These are phyloP conservation scores for Drosophila santomea DNA, from an alignment of 1,140 invertebrate species.

Conservation along the genomic window DNA sequence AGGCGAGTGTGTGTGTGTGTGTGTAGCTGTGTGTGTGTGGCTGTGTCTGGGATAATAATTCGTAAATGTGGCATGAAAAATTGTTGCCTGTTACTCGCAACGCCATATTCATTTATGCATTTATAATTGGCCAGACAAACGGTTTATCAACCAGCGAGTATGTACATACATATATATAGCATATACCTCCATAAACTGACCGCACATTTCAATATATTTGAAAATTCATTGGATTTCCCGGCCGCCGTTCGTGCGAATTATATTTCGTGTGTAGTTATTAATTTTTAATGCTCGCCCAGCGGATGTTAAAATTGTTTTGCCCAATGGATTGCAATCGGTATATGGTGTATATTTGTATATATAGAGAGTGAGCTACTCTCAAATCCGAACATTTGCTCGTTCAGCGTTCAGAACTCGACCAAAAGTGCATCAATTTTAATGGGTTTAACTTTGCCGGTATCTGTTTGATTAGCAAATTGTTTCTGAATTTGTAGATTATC, in stretches of 20 bases:
- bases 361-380: neutral
- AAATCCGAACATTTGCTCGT: constrained; percentile 18
- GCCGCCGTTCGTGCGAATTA: constrained; percentile 8
- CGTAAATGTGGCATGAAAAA: constrained; percentile 37
- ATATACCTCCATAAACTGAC: constrained; percentile 8
- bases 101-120: constrained; percentile 59
- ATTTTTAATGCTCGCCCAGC: constrained; percentile 50
- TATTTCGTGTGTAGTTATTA: constrained; percentile 37
- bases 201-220: constrained; percentile 58
- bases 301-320: constrained; percentile 25
- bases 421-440: constrained; percentile 23
- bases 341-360: too few relatives aligned
- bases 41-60: constrained; percentile 31
- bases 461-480: constrained; percentile 40
- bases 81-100: constrained; percentile 22
- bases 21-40: neutral
- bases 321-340: neutral
- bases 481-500: constrained; percentile 16
- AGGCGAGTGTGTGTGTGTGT: neutral
- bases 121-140: constrained; percentile 46
- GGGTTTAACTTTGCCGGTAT: constrained; percentile 5
- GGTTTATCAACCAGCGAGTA: constrained; percentile 37
- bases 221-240: constrained; percentile 65
- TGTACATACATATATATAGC: neutral
- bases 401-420: neutral